Evolutionary conservation across 2,888 invertebrate species (phyloP).

Genomic region (Melinopterus prodromus): DNA sequence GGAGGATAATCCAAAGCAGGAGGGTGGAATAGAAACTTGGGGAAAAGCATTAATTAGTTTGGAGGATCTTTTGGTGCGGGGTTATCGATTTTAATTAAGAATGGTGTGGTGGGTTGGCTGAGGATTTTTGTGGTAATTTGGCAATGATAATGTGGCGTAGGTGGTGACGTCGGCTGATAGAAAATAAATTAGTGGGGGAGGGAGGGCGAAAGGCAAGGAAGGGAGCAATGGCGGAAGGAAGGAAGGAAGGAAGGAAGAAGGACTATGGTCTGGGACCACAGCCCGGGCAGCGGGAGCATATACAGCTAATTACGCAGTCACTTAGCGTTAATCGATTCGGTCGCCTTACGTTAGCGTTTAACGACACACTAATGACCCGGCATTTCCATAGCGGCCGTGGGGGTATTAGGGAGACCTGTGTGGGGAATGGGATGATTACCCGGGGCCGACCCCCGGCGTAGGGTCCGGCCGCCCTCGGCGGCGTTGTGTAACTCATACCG

Average conservation of each 20-base stretch:
- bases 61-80: neutral
- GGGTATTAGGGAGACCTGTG: constrained; percentile 42
- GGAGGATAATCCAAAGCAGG: neutral
- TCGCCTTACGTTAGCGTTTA: constrained; percentile 63
- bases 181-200: constrained; percentile 14
- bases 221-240: neutral
- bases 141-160: constrained; percentile 9
- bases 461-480: constrained; percentile 37
- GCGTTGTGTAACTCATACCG: constrained; percentile 57
- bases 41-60: neutral
- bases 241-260: constrained; percentile 38
- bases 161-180: constrained; percentile 20
- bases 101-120: no score
- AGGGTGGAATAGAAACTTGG: neutral
- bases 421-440: constrained; percentile 40
- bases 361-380: constrained; percentile 63
- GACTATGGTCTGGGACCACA: constrained; percentile 45
- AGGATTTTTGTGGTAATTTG: neutral
- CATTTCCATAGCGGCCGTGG: constrained; percentile 58
- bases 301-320: constrained; percentile 64
- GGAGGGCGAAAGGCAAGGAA: neutral
- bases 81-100: no score
- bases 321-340: constrained; percentile 64
- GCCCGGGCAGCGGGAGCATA: constrained; percentile 52
- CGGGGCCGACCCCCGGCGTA: constrained; percentile 20